Base-by-base conservation (phyloP, 2,113 vertebrate species). In the Pogonocichla stellata region DNA sequence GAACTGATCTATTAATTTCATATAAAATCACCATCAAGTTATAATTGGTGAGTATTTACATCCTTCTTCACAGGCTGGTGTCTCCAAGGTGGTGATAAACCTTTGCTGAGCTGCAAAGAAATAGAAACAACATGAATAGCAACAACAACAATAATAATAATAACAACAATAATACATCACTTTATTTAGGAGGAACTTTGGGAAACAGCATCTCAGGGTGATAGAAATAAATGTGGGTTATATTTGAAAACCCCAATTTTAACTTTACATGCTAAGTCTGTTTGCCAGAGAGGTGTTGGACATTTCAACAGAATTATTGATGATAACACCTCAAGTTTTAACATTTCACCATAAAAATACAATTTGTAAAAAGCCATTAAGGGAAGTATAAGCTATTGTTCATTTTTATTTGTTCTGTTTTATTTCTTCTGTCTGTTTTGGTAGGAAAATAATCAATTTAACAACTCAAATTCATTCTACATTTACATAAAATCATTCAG, bases 401-500 rank as follows among this genome's bases (percentile, higher is more conserved):
- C 33, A 83, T 90, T 84, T 86, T 85, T 88, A 79, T 64, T 93
- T 93, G 24, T 89, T 88, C 42, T 78, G 33, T n/a, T 96, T 96
- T 96, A 64, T 48, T 93, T 43, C 22, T 97, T 95, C 31, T 11
- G 85, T 97, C 92, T 93, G 22, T 74, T 96, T 96, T 91, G 6
- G 6, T 86, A 54, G 29, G 48, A 95, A 80, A 71, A 2, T 65
- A 96, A 93, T 74, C 77, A 79, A 89, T 95, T 92, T 88, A 92
- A 88, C 83, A 71, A 96, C 45, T 45, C 6, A 96, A 96, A 95
- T 97, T 48, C 83, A 92, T 89, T 93, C 58, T 86, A 54, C 16
- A 61, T 86, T 96, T 97, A 60, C 90, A 92, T 92, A 94, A 97
- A 89, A 91, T 88, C 29, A 75, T 95, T 82, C 71, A 86, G 23